Percentiles rank a stretch among this genome's conserved stretches.
phyloP scores from a whole-genome alignment of 2,888 invertebrate species.

The Drosophila dives region DNA sequence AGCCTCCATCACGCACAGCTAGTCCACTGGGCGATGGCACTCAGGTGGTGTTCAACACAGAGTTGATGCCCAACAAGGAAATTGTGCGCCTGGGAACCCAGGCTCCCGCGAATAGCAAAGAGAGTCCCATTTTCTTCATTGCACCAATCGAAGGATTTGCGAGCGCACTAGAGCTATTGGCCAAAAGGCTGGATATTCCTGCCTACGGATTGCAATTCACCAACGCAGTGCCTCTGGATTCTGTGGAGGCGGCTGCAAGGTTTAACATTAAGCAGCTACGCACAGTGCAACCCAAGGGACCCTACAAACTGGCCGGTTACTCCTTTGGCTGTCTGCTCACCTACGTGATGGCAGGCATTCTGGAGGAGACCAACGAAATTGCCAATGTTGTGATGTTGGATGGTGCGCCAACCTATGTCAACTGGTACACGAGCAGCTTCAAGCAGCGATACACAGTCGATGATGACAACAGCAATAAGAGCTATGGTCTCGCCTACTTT shows the following conservation, averaged over 20 bases:
- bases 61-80: slow-evolving; percentile 91
- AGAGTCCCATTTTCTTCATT: slow-evolving; percentile 88
- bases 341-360: slow-evolving; percentile 96
- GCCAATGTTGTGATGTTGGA: slow-evolving; percentile 90
- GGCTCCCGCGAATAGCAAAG: slow-evolving; percentile 79
- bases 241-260: slow-evolving; percentile 90
- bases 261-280: slow-evolving; percentile 91
- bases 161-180: slow-evolving; percentile 89
- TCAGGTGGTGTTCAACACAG: slow-evolving; percentile 87
- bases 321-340: slow-evolving; percentile 98
- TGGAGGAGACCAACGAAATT: slow-evolving; percentile 87
- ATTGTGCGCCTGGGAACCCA: slow-evolving; percentile 89
- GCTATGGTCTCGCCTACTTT: slow-evolving; percentile 93
- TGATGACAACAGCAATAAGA: slow-evolving; percentile 87
- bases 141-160: slow-evolving; percentile 97
- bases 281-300: slow-evolving; percentile 91
- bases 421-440: slow-evolving; percentile 89
- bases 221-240: slow-evolving; percentile 89
- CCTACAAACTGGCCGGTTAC: slow-evolving; percentile 96
- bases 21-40: slow-evolving; percentile 85
- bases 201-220: slow-evolving; percentile 97
- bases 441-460: slow-evolving; percentile 85
- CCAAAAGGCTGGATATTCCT: slow-evolving; percentile 89
- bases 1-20: slow-evolving; percentile 64
- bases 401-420: slow-evolving; percentile 94